phyloP scores from a whole-genome alignment of 2,888 invertebrate genomes.

The Limnephilus marmoratus region DNA sequence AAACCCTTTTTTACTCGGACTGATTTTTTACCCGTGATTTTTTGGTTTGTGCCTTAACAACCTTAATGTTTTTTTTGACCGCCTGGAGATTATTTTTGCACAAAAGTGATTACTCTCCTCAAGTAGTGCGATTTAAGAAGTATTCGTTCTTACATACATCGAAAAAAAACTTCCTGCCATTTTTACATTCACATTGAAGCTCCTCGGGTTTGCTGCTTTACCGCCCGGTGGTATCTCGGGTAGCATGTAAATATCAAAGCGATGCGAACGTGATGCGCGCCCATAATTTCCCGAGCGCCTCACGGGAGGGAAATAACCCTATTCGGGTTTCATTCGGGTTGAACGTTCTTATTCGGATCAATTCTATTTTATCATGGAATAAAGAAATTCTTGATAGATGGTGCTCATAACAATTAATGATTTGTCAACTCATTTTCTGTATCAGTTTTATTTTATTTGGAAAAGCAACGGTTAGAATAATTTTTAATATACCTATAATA shows the following conservation, averaged over 20 bases:
- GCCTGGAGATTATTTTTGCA: neutral
- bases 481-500: too few species aligned
- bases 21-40: too few species aligned
- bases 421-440: neutral
- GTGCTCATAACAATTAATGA: neutral
- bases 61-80: neutral
- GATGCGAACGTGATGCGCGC: too few species aligned
- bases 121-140: too few species aligned
- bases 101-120: too few species aligned
- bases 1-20: too few species aligned
- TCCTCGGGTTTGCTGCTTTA: neutral
- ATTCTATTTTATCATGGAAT: neutral
- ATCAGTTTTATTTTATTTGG: too few species aligned
- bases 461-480: too few species aligned
- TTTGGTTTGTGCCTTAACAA: neutral
- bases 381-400: neutral
- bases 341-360: neutral
- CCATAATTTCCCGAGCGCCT: neutral
- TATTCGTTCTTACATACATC: too few species aligned
- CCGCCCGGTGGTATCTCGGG: conserved; percentile 5
- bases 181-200: neutral
- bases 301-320: neutral
- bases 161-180: too few species aligned
- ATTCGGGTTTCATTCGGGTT: neutral
- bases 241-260: conserved; percentile 9